phyloP scores from a whole-genome alignment of 1,140 invertebrate genomes.

The Lordiphosa mommai region DNA sequence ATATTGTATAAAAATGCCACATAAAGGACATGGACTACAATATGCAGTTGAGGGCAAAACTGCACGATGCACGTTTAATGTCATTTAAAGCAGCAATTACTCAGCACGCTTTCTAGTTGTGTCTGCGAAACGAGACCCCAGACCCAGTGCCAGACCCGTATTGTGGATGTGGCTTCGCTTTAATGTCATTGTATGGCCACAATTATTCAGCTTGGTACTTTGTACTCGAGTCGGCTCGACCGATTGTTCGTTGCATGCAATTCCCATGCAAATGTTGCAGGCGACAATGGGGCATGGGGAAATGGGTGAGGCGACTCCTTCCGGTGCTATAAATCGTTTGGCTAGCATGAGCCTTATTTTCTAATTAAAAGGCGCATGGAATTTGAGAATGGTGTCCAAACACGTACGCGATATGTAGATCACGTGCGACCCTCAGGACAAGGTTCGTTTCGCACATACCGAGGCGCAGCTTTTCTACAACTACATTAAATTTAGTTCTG shows the following conservation, averaged over 20 bases:
- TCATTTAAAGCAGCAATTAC: conserved; percentile 75
- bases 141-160: conserved; percentile 8
- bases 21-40: conserved; percentile 29
- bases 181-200: conserved; percentile 70
- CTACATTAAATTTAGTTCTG: too few species aligned
- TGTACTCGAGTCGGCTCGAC: conserved; percentile 5
- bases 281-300: background rate
- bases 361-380: conserved; percentile 56
- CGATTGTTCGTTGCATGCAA: conserved; percentile 56
- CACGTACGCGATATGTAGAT: conserved; percentile 19
- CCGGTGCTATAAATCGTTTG: conserved; percentile 62
- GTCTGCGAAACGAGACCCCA: conserved; percentile 16
- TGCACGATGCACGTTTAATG: conserved; percentile 68
- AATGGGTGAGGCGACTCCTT: conserved; percentile 36
- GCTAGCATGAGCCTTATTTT: conserved; percentile 32
- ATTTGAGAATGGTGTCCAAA: conserved; percentile 7
- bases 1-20: background rate
- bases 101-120: conserved; percentile 57
- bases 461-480: too few species aligned
- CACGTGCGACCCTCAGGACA: conserved; percentile 33
- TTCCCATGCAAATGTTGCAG: conserved; percentile 55
- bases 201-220: conserved; percentile 60
- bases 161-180: conserved; percentile 57
- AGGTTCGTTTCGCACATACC: too few species aligned
- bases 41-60: conserved; percentile 19